These are phyloP conservation scores for Mythimna impura DNA, from an alignment of 2,888 invertebrate species.

Conservation along the genomic window DNA sequence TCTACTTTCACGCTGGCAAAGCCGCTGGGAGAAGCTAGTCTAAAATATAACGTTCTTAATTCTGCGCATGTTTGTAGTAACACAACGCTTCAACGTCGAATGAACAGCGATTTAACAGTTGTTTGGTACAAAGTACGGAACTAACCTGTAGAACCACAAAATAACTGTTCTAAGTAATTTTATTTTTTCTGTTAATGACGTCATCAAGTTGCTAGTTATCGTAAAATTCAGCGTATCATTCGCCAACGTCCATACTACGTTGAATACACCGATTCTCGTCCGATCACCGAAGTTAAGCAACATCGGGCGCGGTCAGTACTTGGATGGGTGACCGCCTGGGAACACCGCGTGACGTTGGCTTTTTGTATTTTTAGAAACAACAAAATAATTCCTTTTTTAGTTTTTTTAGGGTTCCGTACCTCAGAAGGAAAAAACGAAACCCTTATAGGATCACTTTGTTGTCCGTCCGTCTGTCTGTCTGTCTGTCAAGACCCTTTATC, in stretches of 20 bases:
- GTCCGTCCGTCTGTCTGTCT: too few species aligned
- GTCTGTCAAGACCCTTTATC: too few species aligned
- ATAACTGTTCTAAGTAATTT: neutral
- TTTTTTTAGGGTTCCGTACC: too few species aligned
- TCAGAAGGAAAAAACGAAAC: too few species aligned
- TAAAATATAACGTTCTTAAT: neutral
- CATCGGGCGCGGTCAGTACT: constrained; percentile 88
- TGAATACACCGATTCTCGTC: constrained; percentile 88
- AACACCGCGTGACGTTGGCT: constrained; percentile 84
- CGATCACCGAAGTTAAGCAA: constrained; percentile 89
- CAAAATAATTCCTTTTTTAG: too few species aligned
- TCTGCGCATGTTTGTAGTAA: neutral
- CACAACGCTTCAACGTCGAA: neutral
- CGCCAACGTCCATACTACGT: constrained; percentile 84
- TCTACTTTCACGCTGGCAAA: too few species aligned
- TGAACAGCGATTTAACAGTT: constrained; percentile 9
- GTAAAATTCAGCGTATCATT: neutral
- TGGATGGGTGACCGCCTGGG: constrained; percentile 88
- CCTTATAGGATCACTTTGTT: too few species aligned
- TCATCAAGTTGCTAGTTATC: neutral
- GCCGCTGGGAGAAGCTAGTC: neutral
- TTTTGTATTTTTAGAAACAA: constrained; percentile 67
- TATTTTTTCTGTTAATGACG: neutral
- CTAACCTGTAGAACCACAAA: neutral
- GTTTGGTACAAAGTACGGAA: neutral